Base-by-base conservation (phyloP, 2,113 vertebrate species). In the Hippocampus zosterae region DNA sequence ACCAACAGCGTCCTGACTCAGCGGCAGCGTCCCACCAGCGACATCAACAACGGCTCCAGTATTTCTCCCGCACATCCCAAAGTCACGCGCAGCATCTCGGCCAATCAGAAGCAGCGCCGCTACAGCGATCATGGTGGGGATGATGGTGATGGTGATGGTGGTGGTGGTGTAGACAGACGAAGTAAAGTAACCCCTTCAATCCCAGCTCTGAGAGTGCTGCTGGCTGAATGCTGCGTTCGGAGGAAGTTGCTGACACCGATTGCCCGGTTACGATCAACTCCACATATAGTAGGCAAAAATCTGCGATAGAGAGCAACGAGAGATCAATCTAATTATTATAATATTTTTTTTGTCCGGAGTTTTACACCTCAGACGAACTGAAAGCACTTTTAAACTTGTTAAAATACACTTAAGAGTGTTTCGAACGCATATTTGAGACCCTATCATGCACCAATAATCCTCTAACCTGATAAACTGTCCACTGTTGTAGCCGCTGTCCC, bases 61-160 rank as follows among this genome's bases (percentile, higher is more conserved):
- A 93, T 95, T 85, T 98, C 97, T n/a, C 97, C 97, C 0, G 96
- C 96, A 60, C 97, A 99, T 90, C 91, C 96, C 90, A 98, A 98
- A 89, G 97, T 98, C 83, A 96, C 97, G 6, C 91, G 96, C 81
- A 99, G 96, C 88, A 94, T 96, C 89, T 99, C 97, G 0, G 95
- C 96, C 69, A 98, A 96, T 77, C 97, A 99, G 94, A 99, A 99
- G 68, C 97, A 98, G 69, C 93, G 97, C 12, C 95, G 97, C 60
- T 99, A 96, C 91, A 99, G 97, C 42, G 97, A 99, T 88, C 97
- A 99, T 70, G 97, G 97, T 99, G 90, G 84, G 95, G 87, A 89
- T 86, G 86, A 85, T 86, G 85, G 84, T 67, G 66, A 84, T 74
- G 86, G 55, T 81, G 88, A 57, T 85, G 85, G 74, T 83, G 86